Evolutionary conservation across 2,888 invertebrate genomes (phyloP), one percentile per base, ranked within the genome.

Genomic region (Ochropacha duplaris): DNA sequence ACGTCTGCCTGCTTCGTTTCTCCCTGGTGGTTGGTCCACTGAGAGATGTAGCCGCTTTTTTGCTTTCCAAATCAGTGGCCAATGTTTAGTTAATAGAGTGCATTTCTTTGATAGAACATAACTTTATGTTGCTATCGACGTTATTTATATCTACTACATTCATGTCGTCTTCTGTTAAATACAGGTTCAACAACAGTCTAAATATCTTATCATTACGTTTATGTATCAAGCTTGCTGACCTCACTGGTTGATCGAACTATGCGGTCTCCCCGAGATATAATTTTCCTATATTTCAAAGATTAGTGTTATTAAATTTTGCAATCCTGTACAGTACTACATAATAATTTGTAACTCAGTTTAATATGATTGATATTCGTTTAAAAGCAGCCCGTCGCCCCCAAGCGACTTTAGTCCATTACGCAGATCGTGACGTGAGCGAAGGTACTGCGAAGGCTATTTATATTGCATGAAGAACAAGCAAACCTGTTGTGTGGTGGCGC

Each of bases 1-100:
- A 84, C 81, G 84, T 81, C 79, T 79, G 74, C 77, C 67, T 82
- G 79, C 73, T 64, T 78, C 73, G 66, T 63, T 72, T 69, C 66
- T 67, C 68, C 66, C 71, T 62, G 64, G 68, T 64, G 60, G 58
- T 62, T 66, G 60, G 66, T 59, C 62, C 59, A 44, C 57, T 60
- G 62, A 66, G 71, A 78, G 66, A 71, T 68, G 67, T 71, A 57
- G 62, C 65, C 64, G 69, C 67, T 73, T 73, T 76, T 74, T 66
- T 55, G 54, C 58, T 68, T 71, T 69, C 58, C 64, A 44, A 68
- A 59, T 70, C 71, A 77, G 71, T 70, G 71, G 65, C 55, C 65
- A 65, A 61, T 62, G 61, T 60, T 61, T 55, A 60, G 9, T 54
- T 36, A 12, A 54, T 14, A 36, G 39, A 8, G 16, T 44, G 19